Conservation (phyloP, 2,113 vertebrate genomes). For the Hipposideros armiger region DNA sequence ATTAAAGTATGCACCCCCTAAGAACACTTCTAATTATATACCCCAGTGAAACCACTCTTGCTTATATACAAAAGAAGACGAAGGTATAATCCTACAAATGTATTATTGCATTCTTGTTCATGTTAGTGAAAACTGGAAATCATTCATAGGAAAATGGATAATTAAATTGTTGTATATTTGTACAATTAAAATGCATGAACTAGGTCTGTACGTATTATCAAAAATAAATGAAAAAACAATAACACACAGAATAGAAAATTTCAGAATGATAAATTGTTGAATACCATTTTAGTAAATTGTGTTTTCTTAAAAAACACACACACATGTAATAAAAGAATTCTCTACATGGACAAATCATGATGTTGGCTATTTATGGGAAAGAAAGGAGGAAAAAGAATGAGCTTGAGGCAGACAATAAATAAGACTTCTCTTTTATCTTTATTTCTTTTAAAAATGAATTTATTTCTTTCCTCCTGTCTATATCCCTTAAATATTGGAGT, state of each 20-base stretch:
- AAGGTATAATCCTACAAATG: background rate
- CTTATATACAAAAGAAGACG: background rate
- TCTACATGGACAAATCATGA: background rate
- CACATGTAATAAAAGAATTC: background rate
- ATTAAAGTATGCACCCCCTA: background rate
- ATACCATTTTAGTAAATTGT: background rate
- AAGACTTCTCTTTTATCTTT: background rate
- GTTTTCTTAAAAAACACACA: no score
- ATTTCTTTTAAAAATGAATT: background rate
- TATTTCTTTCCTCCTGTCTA: background rate
- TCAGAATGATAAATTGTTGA: background rate
- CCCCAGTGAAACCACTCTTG: background rate
- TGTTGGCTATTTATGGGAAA: background rate
- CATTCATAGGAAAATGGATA: background rate
- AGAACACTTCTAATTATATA: background rate
- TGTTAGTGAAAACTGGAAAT: background rate
- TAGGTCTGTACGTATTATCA: background rate
- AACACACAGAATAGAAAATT: background rate
- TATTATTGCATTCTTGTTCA: background rate
- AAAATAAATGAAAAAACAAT: constrained; percentile 11
- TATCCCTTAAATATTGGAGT: background rate
- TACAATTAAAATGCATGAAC: background rate
- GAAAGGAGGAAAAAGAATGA: background rate
- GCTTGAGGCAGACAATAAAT: background rate
- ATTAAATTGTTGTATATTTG: background rate